These are phyloP conservation scores for Mimachlamys varia DNA, from an alignment of 2,888 invertebrate genomes.

Conservation along the genomic window DNA sequence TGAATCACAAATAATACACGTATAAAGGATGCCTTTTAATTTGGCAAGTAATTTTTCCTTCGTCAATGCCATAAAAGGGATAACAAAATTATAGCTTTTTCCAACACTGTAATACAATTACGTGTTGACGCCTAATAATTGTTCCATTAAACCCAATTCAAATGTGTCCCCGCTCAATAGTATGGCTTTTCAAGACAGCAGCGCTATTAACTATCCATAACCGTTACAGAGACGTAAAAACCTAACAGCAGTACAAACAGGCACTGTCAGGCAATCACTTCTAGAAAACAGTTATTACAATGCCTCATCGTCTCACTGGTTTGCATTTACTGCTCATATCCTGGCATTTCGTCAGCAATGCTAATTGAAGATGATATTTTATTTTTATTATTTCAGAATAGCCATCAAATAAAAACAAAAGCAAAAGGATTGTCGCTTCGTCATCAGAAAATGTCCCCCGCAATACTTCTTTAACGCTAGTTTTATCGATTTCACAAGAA, in stretches of 20 bases:
- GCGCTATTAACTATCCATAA: conserved; percentile 2
- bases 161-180: neutral
- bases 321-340: conserved; percentile 1
- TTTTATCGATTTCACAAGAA: neutral
- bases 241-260: neutral
- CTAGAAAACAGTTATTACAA: neutral
- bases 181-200: neutral
- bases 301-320: neutral
- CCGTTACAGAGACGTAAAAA: neutral
- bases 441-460: neutral
- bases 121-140: conserved; percentile 22
- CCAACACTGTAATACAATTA: conserved; percentile 15
- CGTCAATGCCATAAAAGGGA: neutral
- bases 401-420: conserved; percentile 7
- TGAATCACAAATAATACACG: neutral
- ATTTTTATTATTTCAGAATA: neutral
- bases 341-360: conserved; percentile 9
- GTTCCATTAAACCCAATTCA: neutral
- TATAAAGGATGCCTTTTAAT: conserved; percentile 23
- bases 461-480: neutral
- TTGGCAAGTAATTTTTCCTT: neutral
- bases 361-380: conserved; percentile 24
- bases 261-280: neutral
- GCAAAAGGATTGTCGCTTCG: conserved; percentile 15
- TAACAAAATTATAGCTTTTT: conserved; percentile 30